phyloP scores from a whole-genome alignment of 2,888 invertebrate genomes.

The Camponotus fellah region DNA sequence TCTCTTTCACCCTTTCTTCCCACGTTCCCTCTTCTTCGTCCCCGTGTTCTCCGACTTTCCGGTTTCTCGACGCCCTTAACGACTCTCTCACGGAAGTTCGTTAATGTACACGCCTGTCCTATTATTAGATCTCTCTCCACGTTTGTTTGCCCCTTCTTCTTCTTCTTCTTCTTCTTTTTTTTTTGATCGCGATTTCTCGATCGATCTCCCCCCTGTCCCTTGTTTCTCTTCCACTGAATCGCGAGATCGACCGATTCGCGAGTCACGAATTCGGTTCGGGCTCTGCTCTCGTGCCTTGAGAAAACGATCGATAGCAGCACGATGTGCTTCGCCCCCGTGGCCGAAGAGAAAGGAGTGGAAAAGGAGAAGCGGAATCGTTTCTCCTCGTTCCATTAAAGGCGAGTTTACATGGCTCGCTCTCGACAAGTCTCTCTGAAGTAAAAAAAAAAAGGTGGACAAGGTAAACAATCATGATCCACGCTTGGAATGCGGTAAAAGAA shows the following conservation, averaged over 20 bases:
- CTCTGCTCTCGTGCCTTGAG: conserved; percentile 65
- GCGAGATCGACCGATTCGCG: conserved; percentile 57
- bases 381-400: conserved; percentile 49
- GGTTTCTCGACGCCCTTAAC: conserved; percentile 73
- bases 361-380: conserved; percentile 45
- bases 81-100: conserved; percentile 74
- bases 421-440: conserved; percentile 11
- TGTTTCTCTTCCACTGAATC: conserved; percentile 38
- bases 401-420: conserved; percentile 46
- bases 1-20: conserved; percentile 28
- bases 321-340: conserved; percentile 80
- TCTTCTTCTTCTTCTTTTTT: too few relatives aligned
- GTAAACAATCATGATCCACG: conserved; percentile 32
- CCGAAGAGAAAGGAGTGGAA: conserved; percentile 68
- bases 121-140: conserved; percentile 70
- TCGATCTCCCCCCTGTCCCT: conserved; percentile 35
- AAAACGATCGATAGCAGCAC: conserved; percentile 80
- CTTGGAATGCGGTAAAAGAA: conserved; percentile 16
- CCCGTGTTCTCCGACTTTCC: conserved; percentile 70
- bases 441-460: conserved; percentile 11
- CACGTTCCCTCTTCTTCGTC: background rate
- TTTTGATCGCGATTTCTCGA: conserved; percentile 3
- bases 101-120: conserved; percentile 69
- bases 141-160: conserved; percentile 34
- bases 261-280: conserved; percentile 74